Evolutionary conservation across 2,113 vertebrate species (phyloP).

Genomic region (Laticauda colubrina): DNA sequence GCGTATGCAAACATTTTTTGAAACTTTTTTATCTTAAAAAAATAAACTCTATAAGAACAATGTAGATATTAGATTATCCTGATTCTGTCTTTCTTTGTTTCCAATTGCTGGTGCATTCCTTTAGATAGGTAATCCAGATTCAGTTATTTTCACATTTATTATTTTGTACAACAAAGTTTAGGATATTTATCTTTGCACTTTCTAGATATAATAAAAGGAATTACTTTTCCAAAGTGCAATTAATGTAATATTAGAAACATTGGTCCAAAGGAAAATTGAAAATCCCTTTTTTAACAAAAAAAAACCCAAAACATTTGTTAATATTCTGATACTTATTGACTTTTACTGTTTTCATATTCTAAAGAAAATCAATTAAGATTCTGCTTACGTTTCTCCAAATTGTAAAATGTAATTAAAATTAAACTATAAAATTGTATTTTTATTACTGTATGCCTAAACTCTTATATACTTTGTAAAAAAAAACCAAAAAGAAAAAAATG

Average conservation of each 20-base stretch:
- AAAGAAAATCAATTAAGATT: slow-evolving; percentile 11
- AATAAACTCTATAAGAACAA: slow-evolving; percentile 14
- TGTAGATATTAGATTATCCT: slow-evolving; percentile 2
- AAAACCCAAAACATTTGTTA: slow-evolving; percentile 10
- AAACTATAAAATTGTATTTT: slow-evolving; percentile 23
- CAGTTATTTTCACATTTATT: slow-evolving; percentile 28
- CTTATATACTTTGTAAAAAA: background rate
- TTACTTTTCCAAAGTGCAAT: slow-evolving; percentile 24
- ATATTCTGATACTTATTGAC: background rate
- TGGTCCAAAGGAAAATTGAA: background rate
- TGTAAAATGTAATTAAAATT: slow-evolving; percentile 39
- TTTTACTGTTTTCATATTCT: slow-evolving; percentile 20
- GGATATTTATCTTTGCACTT: slow-evolving; percentile 36
- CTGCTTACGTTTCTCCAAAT: slow-evolving; percentile 25
- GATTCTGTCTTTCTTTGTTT: background rate
- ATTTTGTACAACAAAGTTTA: slow-evolving; percentile 29
- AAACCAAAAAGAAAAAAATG: background rate
- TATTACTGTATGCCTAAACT: background rate
- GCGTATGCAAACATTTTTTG: slow-evolving; percentile 17
- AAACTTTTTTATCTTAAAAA: slow-evolving; percentile 28
- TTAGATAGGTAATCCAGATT: background rate
- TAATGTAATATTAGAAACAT: slow-evolving; percentile 30
- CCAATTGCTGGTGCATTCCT: slow-evolving; percentile 3
- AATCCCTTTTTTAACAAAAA: slow-evolving; percentile 28
- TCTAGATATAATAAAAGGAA: background rate